Conservation (phyloP, 2,797 vertebrate genomes). For the Ceyx erithaca region DNA sequence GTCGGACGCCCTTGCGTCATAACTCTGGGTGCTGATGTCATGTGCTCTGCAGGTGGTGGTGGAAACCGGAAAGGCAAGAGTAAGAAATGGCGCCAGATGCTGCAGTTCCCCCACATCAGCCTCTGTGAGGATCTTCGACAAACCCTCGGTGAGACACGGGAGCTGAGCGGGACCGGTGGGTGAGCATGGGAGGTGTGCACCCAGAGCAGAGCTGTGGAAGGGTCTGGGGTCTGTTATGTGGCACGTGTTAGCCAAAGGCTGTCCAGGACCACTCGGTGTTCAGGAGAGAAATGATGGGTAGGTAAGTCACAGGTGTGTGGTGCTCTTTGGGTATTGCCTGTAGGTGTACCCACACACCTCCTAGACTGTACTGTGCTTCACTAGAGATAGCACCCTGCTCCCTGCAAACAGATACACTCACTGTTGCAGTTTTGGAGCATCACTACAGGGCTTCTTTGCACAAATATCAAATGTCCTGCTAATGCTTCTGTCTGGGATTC, state of each 20-base stretch:
- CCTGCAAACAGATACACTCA: neutral
- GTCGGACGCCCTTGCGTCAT: neutral
- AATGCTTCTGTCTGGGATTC: neutral
- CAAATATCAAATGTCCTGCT: neutral
- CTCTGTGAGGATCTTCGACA: conserved; percentile 94
- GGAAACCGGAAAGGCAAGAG: conserved; percentile 98
- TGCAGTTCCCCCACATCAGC: conserved; percentile 97
- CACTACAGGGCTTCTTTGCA: neutral
- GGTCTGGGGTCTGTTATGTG: fast-evolving
- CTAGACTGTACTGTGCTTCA: neutral
- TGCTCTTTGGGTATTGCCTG: neutral
- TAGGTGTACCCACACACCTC: neutral
- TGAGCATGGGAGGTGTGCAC: fast-evolving
- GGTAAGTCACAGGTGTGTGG: neutral
- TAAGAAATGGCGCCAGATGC: conserved; percentile 99
- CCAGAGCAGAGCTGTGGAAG: fast-evolving
- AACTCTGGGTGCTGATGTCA: neutral
- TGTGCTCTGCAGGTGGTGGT: conserved; percentile 86
- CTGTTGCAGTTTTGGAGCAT: neutral
- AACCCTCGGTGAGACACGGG: conserved; percentile 82
- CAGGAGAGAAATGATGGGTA: neutral
- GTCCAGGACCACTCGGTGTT: neutral
- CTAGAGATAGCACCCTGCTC: neutral
- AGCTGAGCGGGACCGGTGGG: fast-evolving
- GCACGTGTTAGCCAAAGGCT: fast-evolving